Evolutionary conservation across 2,888 invertebrate genomes (phyloP).

Genomic region (Myopa testacea): DNA sequence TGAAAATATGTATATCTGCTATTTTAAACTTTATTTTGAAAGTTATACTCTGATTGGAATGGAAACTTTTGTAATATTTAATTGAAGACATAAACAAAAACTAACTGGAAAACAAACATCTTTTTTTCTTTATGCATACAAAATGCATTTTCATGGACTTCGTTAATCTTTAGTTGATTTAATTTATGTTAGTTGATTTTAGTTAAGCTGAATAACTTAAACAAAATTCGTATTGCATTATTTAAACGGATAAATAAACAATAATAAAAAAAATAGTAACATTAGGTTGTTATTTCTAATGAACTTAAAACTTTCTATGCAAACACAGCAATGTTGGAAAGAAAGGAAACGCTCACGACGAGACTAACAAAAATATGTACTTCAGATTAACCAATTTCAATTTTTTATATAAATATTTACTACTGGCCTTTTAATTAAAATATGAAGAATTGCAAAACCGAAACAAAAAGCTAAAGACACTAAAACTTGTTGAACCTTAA

Average conservation of each 20-base stretch:
- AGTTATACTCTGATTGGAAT: neutral
- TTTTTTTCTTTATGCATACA: conserved; percentile 14
- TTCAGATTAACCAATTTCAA: conserved; percentile 37
- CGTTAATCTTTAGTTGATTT: conserved; percentile 19
- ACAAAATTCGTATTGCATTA: conserved; percentile 27
- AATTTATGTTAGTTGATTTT: conserved; percentile 22
- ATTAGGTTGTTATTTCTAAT: neutral
- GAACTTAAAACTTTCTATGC: neutral
- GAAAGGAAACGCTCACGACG: neutral
- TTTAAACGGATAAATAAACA: conserved; percentile 14
- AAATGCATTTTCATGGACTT: conserved; percentile 19
- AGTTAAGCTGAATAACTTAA: conserved; percentile 25
- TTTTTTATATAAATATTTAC: conserved; percentile 39
- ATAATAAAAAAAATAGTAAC: conserved; percentile 25
- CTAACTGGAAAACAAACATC: neutral
- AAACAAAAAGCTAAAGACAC: neutral
- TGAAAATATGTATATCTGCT: neutral
- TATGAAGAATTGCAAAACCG: conserved; percentile 7
- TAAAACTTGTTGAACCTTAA: conserved; percentile 17
- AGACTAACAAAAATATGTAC: neutral
- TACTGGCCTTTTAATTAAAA: conserved; percentile 20
- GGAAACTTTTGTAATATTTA: neutral
- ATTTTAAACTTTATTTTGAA: neutral
- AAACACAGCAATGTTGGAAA: neutral
- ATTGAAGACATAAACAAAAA: neutral